phyloP scores from a whole-genome alignment of 2,888 invertebrate species.

The Amorpha juglandis region DNA sequence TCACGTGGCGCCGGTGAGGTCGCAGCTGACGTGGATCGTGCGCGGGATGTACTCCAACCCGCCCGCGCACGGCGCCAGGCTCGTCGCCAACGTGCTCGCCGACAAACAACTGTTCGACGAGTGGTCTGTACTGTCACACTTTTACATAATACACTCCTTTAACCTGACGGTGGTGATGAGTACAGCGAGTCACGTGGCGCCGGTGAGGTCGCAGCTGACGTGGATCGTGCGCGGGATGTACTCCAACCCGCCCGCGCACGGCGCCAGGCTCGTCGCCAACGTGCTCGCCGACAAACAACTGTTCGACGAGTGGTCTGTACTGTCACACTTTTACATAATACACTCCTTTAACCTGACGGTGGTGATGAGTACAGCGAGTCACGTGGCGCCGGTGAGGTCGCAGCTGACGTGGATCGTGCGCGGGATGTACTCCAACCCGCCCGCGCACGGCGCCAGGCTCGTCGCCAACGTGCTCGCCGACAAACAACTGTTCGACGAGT shows the following conservation, averaged over 20 bases:
- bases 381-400: slow-evolving; percentile 89
- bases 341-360: too few species aligned
- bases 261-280: slow-evolving; percentile 94
- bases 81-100: slow-evolving; percentile 93
- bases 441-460: slow-evolving; percentile 96
- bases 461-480: slow-evolving; percentile 93
- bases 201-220: slow-evolving; percentile 94
- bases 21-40: slow-evolving; percentile 94
- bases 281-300: slow-evolving; percentile 90
- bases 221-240: slow-evolving; percentile 95
- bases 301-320: slow-evolving; percentile 91
- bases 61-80: slow-evolving; percentile 96
- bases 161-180: slow-evolving; percentile 93
- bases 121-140: slow-evolving; percentile 86
- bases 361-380: slow-evolving; percentile 87
- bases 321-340: background rate
- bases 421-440: slow-evolving; percentile 98
- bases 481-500: slow-evolving; percentile 90
- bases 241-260: slow-evolving; percentile 98
- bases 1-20: slow-evolving; percentile 87
- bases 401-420: slow-evolving; percentile 95
- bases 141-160: background rate
- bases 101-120: slow-evolving; percentile 89
- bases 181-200: slow-evolving; percentile 83
- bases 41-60: slow-evolving; percentile 98